A percentile compares a stretch with the other conserved stretches of the same genome.
Evolutionary conservation across 2,888 invertebrate genomes (phyloP).

Genomic region (Cryptocephalus moraei): DNA sequence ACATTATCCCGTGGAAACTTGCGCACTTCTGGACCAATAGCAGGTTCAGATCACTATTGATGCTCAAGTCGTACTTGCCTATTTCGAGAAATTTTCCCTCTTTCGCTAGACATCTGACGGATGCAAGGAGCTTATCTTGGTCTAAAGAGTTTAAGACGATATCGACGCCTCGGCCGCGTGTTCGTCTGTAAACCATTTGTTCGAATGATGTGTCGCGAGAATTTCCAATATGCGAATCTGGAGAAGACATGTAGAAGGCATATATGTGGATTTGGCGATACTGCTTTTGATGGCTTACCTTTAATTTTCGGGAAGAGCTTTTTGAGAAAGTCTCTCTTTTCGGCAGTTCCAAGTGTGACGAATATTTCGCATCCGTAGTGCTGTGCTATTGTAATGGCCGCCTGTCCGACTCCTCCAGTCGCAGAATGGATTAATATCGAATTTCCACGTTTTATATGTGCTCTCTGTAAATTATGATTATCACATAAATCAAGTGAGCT

Average conservation of each 20-base stretch:
- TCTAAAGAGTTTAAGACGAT: conserved; percentile 84
- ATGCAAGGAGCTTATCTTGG: conserved; percentile 78
- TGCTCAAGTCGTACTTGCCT: conserved; percentile 71
- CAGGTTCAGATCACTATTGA: conserved; percentile 55
- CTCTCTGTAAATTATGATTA: conserved; percentile 8
- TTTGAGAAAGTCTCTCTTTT: conserved; percentile 35
- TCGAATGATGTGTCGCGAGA: conserved; percentile 84
- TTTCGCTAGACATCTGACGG: conserved; percentile 48
- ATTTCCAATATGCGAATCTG: conserved; percentile 31
- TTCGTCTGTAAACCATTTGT: conserved; percentile 66
- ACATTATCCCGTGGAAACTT: conserved; percentile 66
- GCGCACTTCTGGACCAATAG: conserved; percentile 59
- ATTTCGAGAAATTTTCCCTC: conserved; percentile 73
- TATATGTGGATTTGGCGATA: too few species aligned
- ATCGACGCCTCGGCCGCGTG: conserved; percentile 82
- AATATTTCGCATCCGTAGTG: conserved; percentile 53
- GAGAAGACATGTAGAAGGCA: too few species aligned
- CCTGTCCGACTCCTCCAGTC: conserved; percentile 66
- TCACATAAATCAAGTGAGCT: too few species aligned
- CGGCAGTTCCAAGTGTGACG: conserved; percentile 58
- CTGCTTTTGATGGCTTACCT: too few species aligned
- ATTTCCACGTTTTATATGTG: conserved; percentile 27
- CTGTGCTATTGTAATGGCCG: conserved; percentile 64
- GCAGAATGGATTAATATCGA: conserved; percentile 47
- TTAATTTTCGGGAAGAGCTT: too few species aligned